Conservation (phyloP, 2,888 invertebrate species). For the Lasioglossum malachurum region DNA sequence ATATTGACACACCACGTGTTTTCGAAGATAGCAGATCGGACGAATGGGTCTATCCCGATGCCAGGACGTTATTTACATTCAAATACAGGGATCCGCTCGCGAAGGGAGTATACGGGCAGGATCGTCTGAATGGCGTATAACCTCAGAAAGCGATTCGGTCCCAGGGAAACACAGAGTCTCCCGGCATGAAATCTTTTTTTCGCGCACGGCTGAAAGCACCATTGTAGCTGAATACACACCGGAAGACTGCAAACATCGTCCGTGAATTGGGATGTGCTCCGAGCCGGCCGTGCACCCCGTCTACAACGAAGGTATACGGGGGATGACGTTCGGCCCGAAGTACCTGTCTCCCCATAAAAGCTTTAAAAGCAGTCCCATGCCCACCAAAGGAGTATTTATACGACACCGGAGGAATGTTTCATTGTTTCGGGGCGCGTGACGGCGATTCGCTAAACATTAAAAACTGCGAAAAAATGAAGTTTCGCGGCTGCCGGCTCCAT, state of each 20-base stretch:
- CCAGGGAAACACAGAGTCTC: not conserved
- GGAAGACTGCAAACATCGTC: not conserved
- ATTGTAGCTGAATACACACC: constrained; percentile 17
- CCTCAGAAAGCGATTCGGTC: constrained; percentile 8
- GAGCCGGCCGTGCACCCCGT: not conserved
- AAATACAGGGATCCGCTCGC: not conserved
- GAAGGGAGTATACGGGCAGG: not conserved
- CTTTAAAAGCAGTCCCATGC: constrained; percentile 61
- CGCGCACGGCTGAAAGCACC: constrained; percentile 20
- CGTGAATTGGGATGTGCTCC: constrained; percentile 28
- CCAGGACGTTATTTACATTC: constrained; percentile 11
- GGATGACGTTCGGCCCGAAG: constrained; percentile 27
- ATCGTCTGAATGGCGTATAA: not conserved
- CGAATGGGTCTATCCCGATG: not conserved
- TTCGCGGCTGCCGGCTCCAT: constrained; percentile 15
- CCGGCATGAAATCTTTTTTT: constrained; percentile 11
- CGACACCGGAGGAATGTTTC: constrained; percentile 30
- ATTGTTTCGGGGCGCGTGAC: constrained; percentile 34
- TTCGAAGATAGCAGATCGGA: not conserved
- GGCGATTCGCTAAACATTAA: constrained; percentile 43
- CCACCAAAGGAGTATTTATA: constrained; percentile 46
- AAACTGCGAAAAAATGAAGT: not conserved
- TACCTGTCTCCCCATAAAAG: constrained; percentile 56
- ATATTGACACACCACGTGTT: not conserved
- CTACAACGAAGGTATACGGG: constrained; percentile 8